Evolutionary conservation across 2,113 vertebrate species (phyloP), one percentile per base, ranked within the genome.

Genomic region (Xyliphius kryptos): DNA sequence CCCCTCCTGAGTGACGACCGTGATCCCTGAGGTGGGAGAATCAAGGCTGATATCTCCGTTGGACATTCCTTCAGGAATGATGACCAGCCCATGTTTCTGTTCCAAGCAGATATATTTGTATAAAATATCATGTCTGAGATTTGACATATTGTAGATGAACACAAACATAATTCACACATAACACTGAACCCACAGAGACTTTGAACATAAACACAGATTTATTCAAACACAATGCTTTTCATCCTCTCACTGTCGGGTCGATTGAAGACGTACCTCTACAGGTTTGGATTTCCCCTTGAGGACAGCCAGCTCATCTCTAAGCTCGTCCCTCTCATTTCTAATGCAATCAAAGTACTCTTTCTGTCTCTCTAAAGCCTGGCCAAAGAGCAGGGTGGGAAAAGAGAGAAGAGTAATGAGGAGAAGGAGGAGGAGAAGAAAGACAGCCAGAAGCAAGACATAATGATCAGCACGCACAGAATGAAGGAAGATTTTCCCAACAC

Each of bases 301-400:
- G 84, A 88, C 85, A 78, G 94, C 85, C 75, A 97, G 87, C 87
- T 97, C 94, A 90, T 91, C 91, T 87, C 91, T 92, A 87, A 99
- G 95, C 90, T 83, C 88, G 80, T 96, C 94, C 76, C 94, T 91
- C 86, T 99, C 96, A 88, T 82, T 92, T 89, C 91, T 99, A 91
- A 98, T 93, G 91, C 91, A 91, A 92, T 92, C 91, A 92, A 92
- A 92, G 89, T 93, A 92, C 76, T 93, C 90, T 92, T 90, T 97
- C 88, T 97, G 95, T 79, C 91, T 96, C 89, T 98, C 96, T 93
- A 97, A 88, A 69, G 94, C 95, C 96, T 99, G 88, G 81, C 84
- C 81, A 83, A 82, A 87, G 72, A 75, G 56, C 61, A 79, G 32
- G 81, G 21, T 79, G 59, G 65, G 72, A 79, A 85, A 72, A 85